A percentile compares a stretch with the other conserved stretches of the same genome.
These are phyloP conservation scores for Dreissena polymorpha DNA, from an alignment of 1,140 invertebrate species.

Conservation along the genomic window DNA sequence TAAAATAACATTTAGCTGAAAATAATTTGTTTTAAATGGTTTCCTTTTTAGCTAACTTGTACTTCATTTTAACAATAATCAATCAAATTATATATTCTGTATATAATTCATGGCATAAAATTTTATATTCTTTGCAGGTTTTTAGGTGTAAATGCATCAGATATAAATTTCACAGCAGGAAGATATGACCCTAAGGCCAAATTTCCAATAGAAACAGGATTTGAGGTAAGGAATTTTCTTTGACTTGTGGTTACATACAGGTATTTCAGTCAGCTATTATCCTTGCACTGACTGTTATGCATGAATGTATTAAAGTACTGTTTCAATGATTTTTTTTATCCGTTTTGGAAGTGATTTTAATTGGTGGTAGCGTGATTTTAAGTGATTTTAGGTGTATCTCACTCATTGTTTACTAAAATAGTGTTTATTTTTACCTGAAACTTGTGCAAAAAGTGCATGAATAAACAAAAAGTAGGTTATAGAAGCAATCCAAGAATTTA, in stretches of 20 bases:
- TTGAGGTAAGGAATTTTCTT: conserved; percentile 66
- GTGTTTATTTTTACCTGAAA: too few relatives aligned
- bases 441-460: too few relatives aligned
- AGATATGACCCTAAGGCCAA: conserved; percentile 69
- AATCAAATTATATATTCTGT: not conserved
- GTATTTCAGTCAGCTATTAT: too few relatives aligned
- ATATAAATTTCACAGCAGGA: conserved; percentile 74
- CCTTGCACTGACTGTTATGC: too few relatives aligned
- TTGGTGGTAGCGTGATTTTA: too few relatives aligned
- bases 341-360: too few relatives aligned
- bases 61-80: not conserved
- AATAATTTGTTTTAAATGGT: not conserved
- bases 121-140: conserved; percentile 62
- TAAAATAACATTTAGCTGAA: not conserved
- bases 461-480: too few relatives aligned
- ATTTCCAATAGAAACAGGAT: conserved; percentile 72
- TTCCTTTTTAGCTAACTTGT: not conserved
- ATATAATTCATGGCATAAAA: not conserved
- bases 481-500: too few relatives aligned
- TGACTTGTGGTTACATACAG: not conserved
- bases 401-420: too few relatives aligned
- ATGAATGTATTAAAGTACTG: too few relatives aligned
- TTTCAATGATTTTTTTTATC: too few relatives aligned
- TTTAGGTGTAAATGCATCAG: conserved; percentile 77
- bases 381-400: too few relatives aligned